Evolutionary conservation across 2,113 vertebrate genomes (phyloP), one percentile per base, ranked within the genome.

Genomic region (Nothoprocta perdicaria): DNA sequence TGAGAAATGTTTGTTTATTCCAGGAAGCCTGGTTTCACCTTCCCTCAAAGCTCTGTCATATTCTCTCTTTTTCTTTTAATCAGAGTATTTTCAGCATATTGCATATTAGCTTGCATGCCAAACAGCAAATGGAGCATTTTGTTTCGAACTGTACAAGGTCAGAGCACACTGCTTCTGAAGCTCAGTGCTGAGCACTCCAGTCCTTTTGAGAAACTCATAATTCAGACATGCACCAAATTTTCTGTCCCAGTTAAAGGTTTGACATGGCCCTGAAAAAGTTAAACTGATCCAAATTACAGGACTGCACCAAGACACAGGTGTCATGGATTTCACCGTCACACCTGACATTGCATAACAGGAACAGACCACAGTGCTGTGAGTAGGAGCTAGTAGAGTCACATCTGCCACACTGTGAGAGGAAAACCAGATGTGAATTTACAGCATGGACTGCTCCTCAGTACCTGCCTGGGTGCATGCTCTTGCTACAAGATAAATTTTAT

Each of bases 401-500:
- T 67, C 79, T 48, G 48, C 48, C 11, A 10, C 11, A 10, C 48
- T 48, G 48, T 48, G 19, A 4, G 48, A 48, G 48, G 80, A 41
- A 91, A 87, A 27, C 27, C 72, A 84, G 79, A 77, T 12, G n/a
- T 18, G 48, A 63, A 60, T 80, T 84, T 69, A 55, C 29, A 41
- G 38, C 0, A 5, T 80, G 68, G 77, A 65, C 84, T 88, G 27
- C 29, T 92, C 41, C 74, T 72, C 67, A 40, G 27, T 81, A 60
- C 52, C 45, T 86, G 33, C 57, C 57, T 57, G 66, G 23, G 24
- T 90, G 41, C 1, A 0, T 46, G 14, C 69, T 82, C 46, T 46
- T 84, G 60, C 57, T 48, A 66, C 11, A 8, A 63, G 65, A 95
- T 86, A 78, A 74, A 67, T 80, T 86, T 90, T 93, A 90, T 88